phyloP scores from a whole-genome alignment of 2,113 vertebrate genomes.

The Ranitomeya variabilis region DNA sequence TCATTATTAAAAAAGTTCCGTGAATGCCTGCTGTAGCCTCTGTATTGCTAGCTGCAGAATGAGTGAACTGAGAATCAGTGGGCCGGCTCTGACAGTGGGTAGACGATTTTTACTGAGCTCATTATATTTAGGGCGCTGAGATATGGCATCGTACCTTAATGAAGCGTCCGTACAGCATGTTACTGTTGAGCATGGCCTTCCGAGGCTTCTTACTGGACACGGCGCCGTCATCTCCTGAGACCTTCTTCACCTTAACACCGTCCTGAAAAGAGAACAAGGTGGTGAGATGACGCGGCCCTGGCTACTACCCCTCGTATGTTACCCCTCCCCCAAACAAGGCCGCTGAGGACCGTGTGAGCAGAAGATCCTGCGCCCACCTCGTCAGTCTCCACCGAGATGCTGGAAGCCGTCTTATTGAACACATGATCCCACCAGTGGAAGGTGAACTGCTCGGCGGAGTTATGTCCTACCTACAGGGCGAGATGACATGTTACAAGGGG shows the following conservation, averaged over 20 bases:
- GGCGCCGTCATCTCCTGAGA: constrained; percentile 58
- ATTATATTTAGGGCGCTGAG: too few relatives aligned
- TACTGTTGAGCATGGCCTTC: constrained; percentile 63
- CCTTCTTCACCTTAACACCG: constrained; percentile 75
- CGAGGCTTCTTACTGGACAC: constrained; percentile 77
- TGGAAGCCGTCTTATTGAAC: constrained; percentile 87
- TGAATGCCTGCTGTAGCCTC: too few relatives aligned
- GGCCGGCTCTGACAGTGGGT: too few relatives aligned
- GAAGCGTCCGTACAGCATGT: constrained; percentile 84
- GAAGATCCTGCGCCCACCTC: constrained; percentile 66
- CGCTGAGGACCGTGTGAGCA: neutral
- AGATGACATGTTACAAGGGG: neutral
- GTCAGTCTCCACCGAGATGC: constrained; percentile 77
- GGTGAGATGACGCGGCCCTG: too few relatives aligned
- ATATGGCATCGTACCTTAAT: constrained; percentile 78
- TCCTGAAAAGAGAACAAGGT: constrained; percentile 67
- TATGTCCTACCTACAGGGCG: constrained; percentile 83
- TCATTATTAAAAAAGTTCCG: too few relatives aligned
- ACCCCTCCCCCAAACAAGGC: too few relatives aligned
- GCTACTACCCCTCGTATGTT: too few relatives aligned
- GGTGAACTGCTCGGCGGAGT: constrained; percentile 84
- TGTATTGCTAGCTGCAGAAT: too few relatives aligned
- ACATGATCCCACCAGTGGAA: constrained; percentile 97
- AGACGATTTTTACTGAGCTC: too few relatives aligned
- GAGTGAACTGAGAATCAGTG: too few relatives aligned